Percentiles rank a stretch among this genome's conserved stretches.
phyloP scores from a whole-genome alignment of 2,888 invertebrate genomes.

The Mythimna loreyi region DNA sequence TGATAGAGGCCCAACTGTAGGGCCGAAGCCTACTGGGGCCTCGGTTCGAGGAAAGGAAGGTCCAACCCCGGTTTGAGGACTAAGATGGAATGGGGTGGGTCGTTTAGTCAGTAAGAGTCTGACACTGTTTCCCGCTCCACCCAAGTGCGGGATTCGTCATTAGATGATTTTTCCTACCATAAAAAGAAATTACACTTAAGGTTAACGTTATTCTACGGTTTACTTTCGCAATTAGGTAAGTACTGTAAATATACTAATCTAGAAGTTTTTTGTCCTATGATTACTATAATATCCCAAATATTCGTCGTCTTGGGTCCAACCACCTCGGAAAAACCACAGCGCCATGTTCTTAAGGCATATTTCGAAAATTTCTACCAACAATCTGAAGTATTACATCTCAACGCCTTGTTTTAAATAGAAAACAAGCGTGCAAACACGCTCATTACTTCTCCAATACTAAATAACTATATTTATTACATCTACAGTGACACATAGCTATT shows the following conservation, averaged over 20 bases:
- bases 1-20: no score
- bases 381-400: not conserved
- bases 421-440: constrained; percentile 1
- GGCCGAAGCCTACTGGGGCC: no score
- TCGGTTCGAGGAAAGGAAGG: no score
- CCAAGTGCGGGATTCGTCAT: no score
- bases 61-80: no score
- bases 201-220: constrained; percentile 1
- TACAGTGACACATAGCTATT: constrained; percentile 12
- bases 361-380: not conserved
- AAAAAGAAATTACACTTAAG: no score
- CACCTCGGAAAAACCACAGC: not conserved
- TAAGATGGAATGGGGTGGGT: no score
- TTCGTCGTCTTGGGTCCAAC: not conserved
- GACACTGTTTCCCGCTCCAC: no score
- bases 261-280: not conserved
- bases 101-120: no score
- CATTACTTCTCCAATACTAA: not conserved
- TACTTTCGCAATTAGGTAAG: constrained; percentile 1
- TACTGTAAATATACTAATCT: not conserved
- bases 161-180: no score
- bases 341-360: no score
- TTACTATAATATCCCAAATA: constrained; percentile 5
- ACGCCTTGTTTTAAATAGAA: not conserved
- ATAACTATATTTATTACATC: constrained; percentile 14